These are phyloP conservation scores for Globia sparganii DNA, from an alignment of 2,888 invertebrate genomes.

Conservation along the genomic window DNA sequence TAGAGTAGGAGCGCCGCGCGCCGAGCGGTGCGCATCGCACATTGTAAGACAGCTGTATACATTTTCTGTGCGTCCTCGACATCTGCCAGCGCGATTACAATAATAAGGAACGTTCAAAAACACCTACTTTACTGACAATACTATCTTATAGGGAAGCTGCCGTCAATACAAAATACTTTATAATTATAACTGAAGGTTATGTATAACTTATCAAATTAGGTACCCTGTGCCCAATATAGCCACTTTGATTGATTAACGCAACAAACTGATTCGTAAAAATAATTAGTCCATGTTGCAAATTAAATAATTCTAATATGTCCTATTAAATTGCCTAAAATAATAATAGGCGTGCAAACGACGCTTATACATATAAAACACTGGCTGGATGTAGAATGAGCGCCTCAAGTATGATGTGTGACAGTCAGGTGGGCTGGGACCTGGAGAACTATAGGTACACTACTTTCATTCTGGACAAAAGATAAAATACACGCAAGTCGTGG, in stretches of 20 bases:
- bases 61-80: conserved; percentile 40
- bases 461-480: not conserved
- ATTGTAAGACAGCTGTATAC: conserved; percentile 43
- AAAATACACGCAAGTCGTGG: not conserved
- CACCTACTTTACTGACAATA: conserved; percentile 11
- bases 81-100: conserved; percentile 44
- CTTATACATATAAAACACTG: not conserved
- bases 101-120: conserved; percentile 29
- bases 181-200: not conserved
- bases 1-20: not conserved
- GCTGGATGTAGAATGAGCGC: not conserved
- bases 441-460: not conserved
- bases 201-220: not conserved
- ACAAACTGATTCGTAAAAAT: not conserved
- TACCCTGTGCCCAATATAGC: not conserved
- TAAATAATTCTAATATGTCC: not conserved
- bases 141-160: conserved; percentile 12
- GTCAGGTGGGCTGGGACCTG: not conserved
- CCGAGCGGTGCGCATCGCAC: conserved; percentile 14
- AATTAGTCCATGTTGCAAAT: not conserved
- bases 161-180: not conserved
- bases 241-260: not conserved
- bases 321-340: not conserved
- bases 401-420: not conserved
- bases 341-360: not conserved